These are phyloP conservation scores for Cheilosia impressa DNA, from an alignment of 2,888 invertebrate species.

Conservation along the genomic window DNA sequence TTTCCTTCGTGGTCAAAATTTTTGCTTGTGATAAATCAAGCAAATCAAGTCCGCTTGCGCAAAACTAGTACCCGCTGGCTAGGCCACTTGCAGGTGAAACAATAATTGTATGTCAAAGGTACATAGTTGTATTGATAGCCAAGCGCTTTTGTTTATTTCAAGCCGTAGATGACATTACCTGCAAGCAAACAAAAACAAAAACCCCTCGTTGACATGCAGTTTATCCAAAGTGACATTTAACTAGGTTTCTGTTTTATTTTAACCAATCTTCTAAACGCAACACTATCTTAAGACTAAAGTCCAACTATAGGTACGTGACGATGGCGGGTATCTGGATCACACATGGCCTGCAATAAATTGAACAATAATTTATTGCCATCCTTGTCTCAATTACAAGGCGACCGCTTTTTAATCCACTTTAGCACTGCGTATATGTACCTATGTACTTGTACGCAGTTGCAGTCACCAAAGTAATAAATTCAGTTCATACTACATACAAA, in stretches of 20 bases:
- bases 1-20: no score
- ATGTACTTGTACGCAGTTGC: constrained; percentile 19
- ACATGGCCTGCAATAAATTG: constrained; percentile 60
- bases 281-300: background rate
- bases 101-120: no score
- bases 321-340: constrained; percentile 47
- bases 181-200: background rate
- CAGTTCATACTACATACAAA: constrained; percentile 8
- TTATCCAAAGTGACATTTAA: background rate
- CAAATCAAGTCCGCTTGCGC: no score
- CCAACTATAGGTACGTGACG: background rate
- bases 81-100: no score
- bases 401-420: constrained; percentile 66
- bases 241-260: constrained; percentile 6
- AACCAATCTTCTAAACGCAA: background rate
- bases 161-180: background rate
- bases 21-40: no score
- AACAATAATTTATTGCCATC: constrained; percentile 65
- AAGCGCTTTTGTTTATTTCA: background rate
- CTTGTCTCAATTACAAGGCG: constrained; percentile 64
- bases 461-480: constrained; percentile 56
- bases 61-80: no score
- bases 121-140: background rate
- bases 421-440: no score
- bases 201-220: background rate